A percentile compares a stretch with the other conserved stretches of the same genome.
phyloP scores from a whole-genome alignment of 1,140 invertebrate species.

The Mycetomoellerius zeteki region DNA sequence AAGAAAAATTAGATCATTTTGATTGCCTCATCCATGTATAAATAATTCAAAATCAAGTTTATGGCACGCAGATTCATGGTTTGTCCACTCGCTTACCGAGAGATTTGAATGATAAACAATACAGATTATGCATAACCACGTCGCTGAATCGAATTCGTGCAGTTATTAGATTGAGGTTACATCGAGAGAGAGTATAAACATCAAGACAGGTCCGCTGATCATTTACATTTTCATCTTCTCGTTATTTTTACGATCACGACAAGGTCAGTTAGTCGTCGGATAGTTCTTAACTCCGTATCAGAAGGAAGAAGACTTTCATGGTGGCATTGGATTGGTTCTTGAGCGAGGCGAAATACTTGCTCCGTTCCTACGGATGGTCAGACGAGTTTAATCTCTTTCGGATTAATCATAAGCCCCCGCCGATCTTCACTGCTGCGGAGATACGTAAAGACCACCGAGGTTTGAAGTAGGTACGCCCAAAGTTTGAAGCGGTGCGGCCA shows the following conservation, averaged over 20 bases:
- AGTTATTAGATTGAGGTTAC: not conserved
- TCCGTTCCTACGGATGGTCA: slow-evolving; percentile 65
- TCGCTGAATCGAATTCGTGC: not conserved
- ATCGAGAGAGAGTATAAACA: slow-evolving; percentile 1
- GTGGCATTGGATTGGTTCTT: slow-evolving; percentile 22
- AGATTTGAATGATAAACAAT: not conserved
- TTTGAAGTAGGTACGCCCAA: slow-evolving; percentile 22
- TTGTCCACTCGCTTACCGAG: not conserved
- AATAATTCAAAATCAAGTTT: slow-evolving; percentile 4
- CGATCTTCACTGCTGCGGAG: slow-evolving; percentile 67
- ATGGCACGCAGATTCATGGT: not conserved
- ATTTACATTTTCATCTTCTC: slow-evolving; percentile 75
- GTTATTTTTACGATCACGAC: slow-evolving; percentile 73
- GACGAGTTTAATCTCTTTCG: slow-evolving; percentile 76
- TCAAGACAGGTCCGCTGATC: slow-evolving; percentile 47
- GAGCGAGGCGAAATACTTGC: slow-evolving; percentile 49
- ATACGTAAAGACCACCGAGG: slow-evolving; percentile 40
- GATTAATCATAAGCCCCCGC: slow-evolving; percentile 78
- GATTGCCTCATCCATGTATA: not conserved
- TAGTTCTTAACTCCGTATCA: slow-evolving; percentile 37
- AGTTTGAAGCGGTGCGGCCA: slow-evolving; percentile 18
- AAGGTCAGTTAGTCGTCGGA: slow-evolving; percentile 53
- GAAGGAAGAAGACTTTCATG: slow-evolving; percentile 41
- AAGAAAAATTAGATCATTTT: slow-evolving; percentile 6
- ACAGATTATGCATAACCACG: not conserved